Conservation (phyloP, 2,888 invertebrate genomes). For the Drosophila anceps region DNA sequence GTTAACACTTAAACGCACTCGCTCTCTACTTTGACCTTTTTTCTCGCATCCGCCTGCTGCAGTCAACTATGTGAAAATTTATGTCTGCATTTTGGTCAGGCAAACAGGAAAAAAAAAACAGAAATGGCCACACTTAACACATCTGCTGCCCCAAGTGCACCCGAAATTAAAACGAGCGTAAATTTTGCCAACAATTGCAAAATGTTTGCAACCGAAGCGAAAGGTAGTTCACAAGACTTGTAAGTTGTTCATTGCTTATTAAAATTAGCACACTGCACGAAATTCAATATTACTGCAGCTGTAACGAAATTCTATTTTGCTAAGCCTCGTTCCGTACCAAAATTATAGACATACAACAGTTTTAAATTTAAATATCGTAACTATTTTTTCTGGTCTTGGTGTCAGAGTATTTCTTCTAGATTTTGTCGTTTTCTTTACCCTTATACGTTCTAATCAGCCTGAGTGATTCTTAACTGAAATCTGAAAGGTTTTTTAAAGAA, state of each 20-base stretch:
- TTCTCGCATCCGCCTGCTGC: conserved; percentile 32
- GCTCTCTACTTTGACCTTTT: conserved; percentile 55
- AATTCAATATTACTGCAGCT: conserved; percentile 6
- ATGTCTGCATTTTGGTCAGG: conserved; percentile 62
- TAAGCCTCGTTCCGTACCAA: no score
- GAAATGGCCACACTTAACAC: conserved; percentile 62
- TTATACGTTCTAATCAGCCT: no score
- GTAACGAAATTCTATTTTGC: neutral
- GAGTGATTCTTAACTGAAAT: no score
- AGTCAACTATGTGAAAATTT: conserved; percentile 65
- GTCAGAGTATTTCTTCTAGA: no score
- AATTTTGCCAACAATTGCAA: conserved; percentile 85
- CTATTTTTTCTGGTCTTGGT: no score
- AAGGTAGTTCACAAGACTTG: conserved; percentile 25
- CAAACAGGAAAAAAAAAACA: conserved; percentile 23
- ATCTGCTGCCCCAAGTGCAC: conserved; percentile 57
- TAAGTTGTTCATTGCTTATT: conserved; percentile 37
- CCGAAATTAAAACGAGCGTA: conserved; percentile 78
- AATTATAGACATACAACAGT: no score
- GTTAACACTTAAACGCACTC: conserved; percentile 84
- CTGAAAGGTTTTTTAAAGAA: no score
- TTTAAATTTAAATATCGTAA: no score
- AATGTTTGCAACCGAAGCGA: conserved; percentile 53
- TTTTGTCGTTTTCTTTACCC: no score
- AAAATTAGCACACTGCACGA: conserved; percentile 51